Conservation (phyloP, 2,113 vertebrate genomes). For the Anoplopoma fimbria region DNA sequence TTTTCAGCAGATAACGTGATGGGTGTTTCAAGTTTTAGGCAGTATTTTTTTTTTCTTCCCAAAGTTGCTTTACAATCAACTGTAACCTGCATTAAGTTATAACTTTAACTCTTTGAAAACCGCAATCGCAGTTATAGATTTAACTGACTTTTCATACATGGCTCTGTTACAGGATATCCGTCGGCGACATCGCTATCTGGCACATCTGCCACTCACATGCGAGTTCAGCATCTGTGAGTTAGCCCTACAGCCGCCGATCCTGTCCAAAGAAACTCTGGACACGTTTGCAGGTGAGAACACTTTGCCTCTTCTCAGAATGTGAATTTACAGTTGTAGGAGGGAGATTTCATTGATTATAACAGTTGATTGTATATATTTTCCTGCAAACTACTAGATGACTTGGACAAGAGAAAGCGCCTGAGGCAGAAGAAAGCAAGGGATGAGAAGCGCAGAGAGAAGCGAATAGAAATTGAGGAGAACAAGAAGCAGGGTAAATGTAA, state of each 20-base stretch:
- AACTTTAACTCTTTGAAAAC: background rate
- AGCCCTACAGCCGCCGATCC: slow-evolving; percentile 90
- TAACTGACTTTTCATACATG: background rate
- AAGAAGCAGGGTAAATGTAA: slow-evolving; percentile 97
- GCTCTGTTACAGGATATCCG: slow-evolving; percentile 89
- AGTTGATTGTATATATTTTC: background rate
- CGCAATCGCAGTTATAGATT: background rate
- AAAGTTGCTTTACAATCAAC: background rate
- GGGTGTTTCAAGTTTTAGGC: background rate
- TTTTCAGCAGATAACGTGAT: background rate
- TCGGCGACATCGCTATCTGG: slow-evolving; percentile 94
- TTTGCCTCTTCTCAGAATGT: background rate
- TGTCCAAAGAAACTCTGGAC: slow-evolving; percentile 95
- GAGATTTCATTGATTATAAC: background rate
- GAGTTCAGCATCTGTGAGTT: slow-evolving; percentile 99
- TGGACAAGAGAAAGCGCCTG: slow-evolving; percentile 93
- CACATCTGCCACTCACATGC: slow-evolving; percentile 97
- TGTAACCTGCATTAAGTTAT: background rate
- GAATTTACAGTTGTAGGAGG: background rate
- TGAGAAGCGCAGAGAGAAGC: slow-evolving; percentile 92
- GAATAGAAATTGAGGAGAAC: slow-evolving; percentile 98
- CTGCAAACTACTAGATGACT: slow-evolving; percentile 85
- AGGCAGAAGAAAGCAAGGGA: slow-evolving; percentile 96
- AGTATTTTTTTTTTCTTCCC: too few relatives aligned
- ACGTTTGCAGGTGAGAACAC: slow-evolving; percentile 89